Evolutionary conservation across 2,113 vertebrate species (phyloP), one percentile per base, ranked within the genome.

Genomic region (Festucalex cinctus): DNA sequence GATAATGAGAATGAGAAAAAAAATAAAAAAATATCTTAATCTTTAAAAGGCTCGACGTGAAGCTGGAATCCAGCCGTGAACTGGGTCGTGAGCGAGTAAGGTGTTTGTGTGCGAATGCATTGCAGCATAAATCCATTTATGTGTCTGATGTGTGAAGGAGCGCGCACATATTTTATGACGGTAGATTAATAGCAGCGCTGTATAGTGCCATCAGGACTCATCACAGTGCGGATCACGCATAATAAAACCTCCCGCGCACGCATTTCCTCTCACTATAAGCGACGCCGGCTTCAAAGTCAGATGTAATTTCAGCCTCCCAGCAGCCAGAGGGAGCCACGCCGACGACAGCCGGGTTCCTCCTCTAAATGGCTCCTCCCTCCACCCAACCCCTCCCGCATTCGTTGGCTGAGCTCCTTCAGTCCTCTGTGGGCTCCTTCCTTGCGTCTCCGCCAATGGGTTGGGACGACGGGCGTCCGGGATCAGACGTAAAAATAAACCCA

Each of bases 251-350:
- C 83, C 69, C 14, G 16, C 43, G 17, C 58, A 68, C 73, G 71
- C 69, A 70, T 62, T 57, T 69, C 62, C 70, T 37, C 93, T 96
- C 91, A 67, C 93, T 92, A 95, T 95, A n/a, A 90, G 94, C 92
- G 93, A 98, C 94, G 70, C 90, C 91, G 92, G 92, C 94, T 95
- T 94, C 93, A 95, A 95, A 96, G 95, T 93, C 93, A 94, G 95
- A 94, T 95, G 95, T 94, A 95, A 96, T 97, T 96, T 93, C 95
- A 95, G 93, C 91, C 94, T 94, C 91, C 91, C 91, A 92, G 92
- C 94, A 96, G 95, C 94, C 94, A 95, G 94, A 94, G 95, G 95
- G 93, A 94, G 95, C 93, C 93, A 92, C 91, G 93, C 91, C 91
- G 83, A 87, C 81, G 83, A 87, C 73, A 85, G 79, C 82, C 48